These are phyloP conservation scores for Nerophis lumbriciformis DNA, from an alignment of 2,113 vertebrate genomes.

Conservation along the genomic window DNA sequence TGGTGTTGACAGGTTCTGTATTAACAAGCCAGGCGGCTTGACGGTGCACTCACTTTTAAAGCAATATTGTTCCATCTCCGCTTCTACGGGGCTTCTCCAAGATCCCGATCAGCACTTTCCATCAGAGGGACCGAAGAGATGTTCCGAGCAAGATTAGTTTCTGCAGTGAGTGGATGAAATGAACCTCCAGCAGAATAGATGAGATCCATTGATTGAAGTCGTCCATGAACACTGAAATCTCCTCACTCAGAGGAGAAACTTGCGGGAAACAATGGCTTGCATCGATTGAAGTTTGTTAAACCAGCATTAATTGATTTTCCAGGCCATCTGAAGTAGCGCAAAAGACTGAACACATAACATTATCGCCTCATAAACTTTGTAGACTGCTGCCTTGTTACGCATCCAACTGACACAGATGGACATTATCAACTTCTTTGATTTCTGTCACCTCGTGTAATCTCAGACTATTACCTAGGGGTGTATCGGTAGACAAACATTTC, in stretches of 20 bases:
- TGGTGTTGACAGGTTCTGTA: constrained; percentile 1
- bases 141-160: constrained; percentile 23
- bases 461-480: background rate
- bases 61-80: constrained; percentile 4
- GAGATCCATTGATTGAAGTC: constrained; percentile 20
- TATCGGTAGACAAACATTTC: too few relatives aligned
- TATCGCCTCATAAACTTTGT: constrained; percentile 9
- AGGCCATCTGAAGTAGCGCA: background rate
- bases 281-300: constrained; percentile 10
- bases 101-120: constrained; percentile 22
- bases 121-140: background rate
- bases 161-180: constrained; percentile 21
- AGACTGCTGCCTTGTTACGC: constrained; percentile 2
- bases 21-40: constrained; percentile 2
- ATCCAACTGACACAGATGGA: constrained; percentile 6
- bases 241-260: constrained; percentile 7
- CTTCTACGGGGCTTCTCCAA: background rate
- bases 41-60: constrained; percentile 3
- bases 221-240: constrained; percentile 10
- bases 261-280: constrained; percentile 5
- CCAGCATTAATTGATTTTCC: constrained; percentile 5
- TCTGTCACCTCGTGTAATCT: constrained; percentile 4
- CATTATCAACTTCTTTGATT: constrained; percentile 16
- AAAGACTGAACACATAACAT: background rate
- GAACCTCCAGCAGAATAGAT: constrained; percentile 10